Percentiles rank a stretch among this genome's conserved stretches.
Evolutionary conservation across 2,888 invertebrate species (phyloP).

Genomic region (Heteromurus nitidus): DNA sequence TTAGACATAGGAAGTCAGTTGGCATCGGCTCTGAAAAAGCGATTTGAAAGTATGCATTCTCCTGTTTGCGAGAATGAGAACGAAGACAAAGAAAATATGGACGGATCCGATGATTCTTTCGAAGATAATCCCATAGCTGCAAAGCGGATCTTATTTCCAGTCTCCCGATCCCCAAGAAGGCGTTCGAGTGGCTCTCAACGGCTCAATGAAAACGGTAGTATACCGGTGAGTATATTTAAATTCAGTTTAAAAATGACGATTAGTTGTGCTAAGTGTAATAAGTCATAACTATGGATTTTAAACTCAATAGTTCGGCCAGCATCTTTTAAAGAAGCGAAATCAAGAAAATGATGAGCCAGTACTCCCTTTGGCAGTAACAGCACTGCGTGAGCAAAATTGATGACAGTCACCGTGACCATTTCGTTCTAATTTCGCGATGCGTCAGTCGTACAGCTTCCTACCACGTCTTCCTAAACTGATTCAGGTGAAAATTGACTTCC

Average conservation of each 20-base stretch:
- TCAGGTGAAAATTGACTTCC: too few species aligned
- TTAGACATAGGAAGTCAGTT: slow-evolving; percentile 73
- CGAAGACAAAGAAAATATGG: slow-evolving; percentile 53
- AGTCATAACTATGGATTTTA: not conserved
- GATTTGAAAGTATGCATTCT: slow-evolving; percentile 75
- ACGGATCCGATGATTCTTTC: slow-evolving; percentile 55
- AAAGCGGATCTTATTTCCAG: slow-evolving; percentile 33
- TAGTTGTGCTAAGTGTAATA: not conserved
- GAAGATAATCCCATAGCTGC: slow-evolving; percentile 35
- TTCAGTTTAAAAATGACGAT: not conserved
- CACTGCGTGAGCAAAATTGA: slow-evolving; percentile 43
- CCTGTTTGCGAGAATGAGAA: slow-evolving; percentile 58
- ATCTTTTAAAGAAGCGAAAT: slow-evolving; percentile 67
- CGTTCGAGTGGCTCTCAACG: slow-evolving; percentile 16
- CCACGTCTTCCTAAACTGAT: too few species aligned
- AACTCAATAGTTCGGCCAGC: slow-evolving; percentile 69
- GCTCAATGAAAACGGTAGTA: slow-evolving; percentile 17
- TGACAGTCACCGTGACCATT: too few species aligned
- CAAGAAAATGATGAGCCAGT: slow-evolving; percentile 8
- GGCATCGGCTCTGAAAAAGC: slow-evolving; percentile 75
- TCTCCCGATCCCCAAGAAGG: slow-evolving; percentile 3
- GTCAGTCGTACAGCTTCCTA: too few species aligned
- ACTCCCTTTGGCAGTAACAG: not conserved
- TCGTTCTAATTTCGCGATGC: too few species aligned
- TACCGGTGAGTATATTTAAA: slow-evolving; percentile 17